phyloP scores from a whole-genome alignment of 2,888 invertebrate species.

The Hoplodrina blanda region DNA sequence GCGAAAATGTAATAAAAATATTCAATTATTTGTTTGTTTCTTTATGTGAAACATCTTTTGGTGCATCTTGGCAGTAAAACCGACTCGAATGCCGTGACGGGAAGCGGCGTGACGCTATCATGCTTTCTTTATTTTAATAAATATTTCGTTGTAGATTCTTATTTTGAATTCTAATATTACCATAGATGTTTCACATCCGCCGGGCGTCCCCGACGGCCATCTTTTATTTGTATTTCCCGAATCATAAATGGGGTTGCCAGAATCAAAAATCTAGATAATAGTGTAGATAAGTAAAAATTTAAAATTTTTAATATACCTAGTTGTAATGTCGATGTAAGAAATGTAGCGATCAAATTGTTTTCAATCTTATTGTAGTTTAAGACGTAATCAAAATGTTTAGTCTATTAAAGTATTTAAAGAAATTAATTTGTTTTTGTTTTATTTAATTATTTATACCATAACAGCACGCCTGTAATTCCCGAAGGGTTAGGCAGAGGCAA shows the following conservation, averaged over 20 bases:
- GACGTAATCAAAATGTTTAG: slow-evolving; percentile 78
- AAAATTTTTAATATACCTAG: slow-evolving; percentile 41
- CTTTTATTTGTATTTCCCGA: slow-evolving; percentile 15
- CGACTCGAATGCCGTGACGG: no score
- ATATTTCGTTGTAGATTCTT: no score
- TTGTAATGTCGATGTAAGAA: slow-evolving; percentile 47
- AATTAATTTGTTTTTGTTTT: slow-evolving; percentile 61
- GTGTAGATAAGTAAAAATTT: slow-evolving; percentile 52
- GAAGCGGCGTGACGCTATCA: no score
- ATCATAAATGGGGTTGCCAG: slow-evolving; percentile 57
- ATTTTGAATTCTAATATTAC: no score
- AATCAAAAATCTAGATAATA: slow-evolving; percentile 45
- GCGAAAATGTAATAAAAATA: neutral
- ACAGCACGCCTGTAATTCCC: no score
- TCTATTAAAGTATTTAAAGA: slow-evolving; percentile 76
- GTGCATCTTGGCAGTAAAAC: no score
- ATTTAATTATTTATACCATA: no score
- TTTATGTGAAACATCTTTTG: no score
- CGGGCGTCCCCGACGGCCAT: neutral
- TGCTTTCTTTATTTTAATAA: no score
- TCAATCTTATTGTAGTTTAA: slow-evolving; percentile 63
- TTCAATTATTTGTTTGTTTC: neutral
- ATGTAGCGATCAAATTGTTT: slow-evolving; percentile 69
- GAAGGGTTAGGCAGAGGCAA: no score
- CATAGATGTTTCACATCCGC: no score